Evolutionary conservation across 2,113 vertebrate species (phyloP).

Genomic region (Ancistrus triradiatus): DNA sequence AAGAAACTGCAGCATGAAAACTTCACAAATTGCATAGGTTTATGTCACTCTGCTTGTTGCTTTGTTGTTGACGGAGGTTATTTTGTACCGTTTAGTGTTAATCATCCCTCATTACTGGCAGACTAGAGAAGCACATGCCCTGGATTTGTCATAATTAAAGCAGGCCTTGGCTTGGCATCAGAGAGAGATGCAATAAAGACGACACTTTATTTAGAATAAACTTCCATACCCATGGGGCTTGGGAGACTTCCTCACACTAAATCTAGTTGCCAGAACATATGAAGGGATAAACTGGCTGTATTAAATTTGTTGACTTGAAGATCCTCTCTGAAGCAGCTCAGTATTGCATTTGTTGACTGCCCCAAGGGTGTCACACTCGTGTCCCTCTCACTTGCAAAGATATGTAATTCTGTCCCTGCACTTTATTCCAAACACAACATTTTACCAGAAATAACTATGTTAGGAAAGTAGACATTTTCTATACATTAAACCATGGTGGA

Average conservation of each 20-base stretch:
- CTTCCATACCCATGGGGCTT: slow-evolving; percentile 52
- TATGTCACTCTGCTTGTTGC: slow-evolving; percentile 6
- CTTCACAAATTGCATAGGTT: background rate
- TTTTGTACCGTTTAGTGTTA: slow-evolving; percentile 49
- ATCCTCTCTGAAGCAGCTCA: slow-evolving; percentile 62
- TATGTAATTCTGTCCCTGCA: too few species aligned
- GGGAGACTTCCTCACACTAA: slow-evolving; percentile 56
- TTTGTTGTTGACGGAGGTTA: slow-evolving; percentile 54
- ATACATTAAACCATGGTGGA: too few species aligned
- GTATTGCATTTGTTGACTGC: slow-evolving; percentile 72
- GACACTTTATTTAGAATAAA: slow-evolving; percentile 69
- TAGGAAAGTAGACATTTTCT: too few species aligned
- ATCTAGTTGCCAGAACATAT: slow-evolving; percentile 71
- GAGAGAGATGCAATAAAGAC: slow-evolving; percentile 62
- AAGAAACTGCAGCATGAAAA: slow-evolving; percentile 6
- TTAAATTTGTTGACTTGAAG: slow-evolving; percentile 73
- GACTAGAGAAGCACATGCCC: slow-evolving; percentile 56
- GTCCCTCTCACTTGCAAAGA: too few species aligned
- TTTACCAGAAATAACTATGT: too few species aligned
- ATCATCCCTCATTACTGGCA: slow-evolving; percentile 58
- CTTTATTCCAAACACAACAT: too few species aligned
- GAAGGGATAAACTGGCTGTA: slow-evolving; percentile 68
- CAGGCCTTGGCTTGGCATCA: slow-evolving; percentile 57
- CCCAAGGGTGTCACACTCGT: too few species aligned
- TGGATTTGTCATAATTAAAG: slow-evolving; percentile 73